phyloP scores from a whole-genome alignment of 1,140 invertebrate genomes.

The Acromyrmex charruanus region DNA sequence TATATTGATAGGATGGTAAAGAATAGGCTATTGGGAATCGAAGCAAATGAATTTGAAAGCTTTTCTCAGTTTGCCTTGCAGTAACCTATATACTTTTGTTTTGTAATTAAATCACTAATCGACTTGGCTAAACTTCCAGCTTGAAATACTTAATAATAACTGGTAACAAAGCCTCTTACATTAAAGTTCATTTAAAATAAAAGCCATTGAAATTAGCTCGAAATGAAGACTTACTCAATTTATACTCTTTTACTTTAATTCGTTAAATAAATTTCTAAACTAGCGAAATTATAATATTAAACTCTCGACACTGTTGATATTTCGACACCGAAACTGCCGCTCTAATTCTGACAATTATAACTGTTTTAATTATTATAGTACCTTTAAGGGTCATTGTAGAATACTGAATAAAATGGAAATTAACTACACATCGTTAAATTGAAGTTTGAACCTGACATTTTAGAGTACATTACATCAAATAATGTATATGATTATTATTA shows the following conservation, averaged over 20 bases:
- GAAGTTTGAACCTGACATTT: not conserved
- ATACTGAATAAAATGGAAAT: not conserved
- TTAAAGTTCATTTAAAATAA: conserved; percentile 45
- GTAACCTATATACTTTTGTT: not conserved
- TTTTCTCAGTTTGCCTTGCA: not conserved
- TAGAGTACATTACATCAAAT: not conserved
- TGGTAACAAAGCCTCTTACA: not conserved
- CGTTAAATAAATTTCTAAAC: conserved; percentile 3
- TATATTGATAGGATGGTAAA: conserved; percentile 37
- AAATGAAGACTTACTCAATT: conserved; percentile 24
- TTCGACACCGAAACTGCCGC: not conserved
- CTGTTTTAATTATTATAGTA: not conserved
- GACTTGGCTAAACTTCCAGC: not conserved
- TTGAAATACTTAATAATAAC: conserved; percentile 10
- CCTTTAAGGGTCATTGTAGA: not conserved
- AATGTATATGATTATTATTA: not conserved
- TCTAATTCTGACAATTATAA: conserved; percentile 11
- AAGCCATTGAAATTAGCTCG: conserved; percentile 12
- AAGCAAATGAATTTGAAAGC: conserved; percentile 30
- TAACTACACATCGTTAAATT: not conserved
- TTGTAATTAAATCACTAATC: conserved; percentile 25
- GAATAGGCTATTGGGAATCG: conserved; percentile 41
- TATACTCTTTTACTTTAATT: conserved; percentile 29
- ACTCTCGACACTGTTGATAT: not conserved
- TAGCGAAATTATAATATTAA: conserved; percentile 20